Conservation (phyloP, 2,113 vertebrate genomes). For the Dascyllus trimaculatus region DNA sequence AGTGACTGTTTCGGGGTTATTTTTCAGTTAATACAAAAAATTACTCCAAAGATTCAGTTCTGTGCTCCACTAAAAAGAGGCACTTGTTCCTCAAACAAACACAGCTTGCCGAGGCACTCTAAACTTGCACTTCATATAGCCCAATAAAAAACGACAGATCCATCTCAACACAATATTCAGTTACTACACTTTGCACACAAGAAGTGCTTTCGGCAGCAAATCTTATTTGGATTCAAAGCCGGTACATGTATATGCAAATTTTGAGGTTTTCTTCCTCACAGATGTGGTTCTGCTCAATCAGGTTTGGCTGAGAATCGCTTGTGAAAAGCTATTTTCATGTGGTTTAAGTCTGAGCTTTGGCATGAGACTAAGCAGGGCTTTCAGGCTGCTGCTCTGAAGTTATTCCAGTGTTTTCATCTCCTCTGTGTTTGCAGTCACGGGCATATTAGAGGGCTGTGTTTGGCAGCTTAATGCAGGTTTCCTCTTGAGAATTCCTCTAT, state of each 20-base stretch:
- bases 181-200: not conserved
- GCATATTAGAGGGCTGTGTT: not conserved
- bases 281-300: slow-evolving; percentile 13
- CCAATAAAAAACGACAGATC: not conserved
- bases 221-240: not conserved
- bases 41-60: not conserved
- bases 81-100: not conserved
- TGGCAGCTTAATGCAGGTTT: slow-evolving; percentile 35
- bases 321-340: not conserved
- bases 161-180: not conserved
- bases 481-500: not conserved
- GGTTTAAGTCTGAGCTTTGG: not conserved
- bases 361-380: not conserved
- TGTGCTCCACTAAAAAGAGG: not conserved
- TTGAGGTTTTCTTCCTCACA: not conserved
- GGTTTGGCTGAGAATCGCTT: not conserved
- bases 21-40: not conserved
- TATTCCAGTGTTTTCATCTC: slow-evolving; percentile 27
- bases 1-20: not conserved
- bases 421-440: slow-evolving; percentile 10
- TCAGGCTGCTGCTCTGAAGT: slow-evolving; percentile 44
- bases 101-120: not conserved
- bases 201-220: not conserved
- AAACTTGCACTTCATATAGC: not conserved
- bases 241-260: not conserved